Evolutionary conservation across 2,797 vertebrate species (phyloP), one percentile per base, ranked within the genome.

Genomic region (Salarias fasciatus): DNA sequence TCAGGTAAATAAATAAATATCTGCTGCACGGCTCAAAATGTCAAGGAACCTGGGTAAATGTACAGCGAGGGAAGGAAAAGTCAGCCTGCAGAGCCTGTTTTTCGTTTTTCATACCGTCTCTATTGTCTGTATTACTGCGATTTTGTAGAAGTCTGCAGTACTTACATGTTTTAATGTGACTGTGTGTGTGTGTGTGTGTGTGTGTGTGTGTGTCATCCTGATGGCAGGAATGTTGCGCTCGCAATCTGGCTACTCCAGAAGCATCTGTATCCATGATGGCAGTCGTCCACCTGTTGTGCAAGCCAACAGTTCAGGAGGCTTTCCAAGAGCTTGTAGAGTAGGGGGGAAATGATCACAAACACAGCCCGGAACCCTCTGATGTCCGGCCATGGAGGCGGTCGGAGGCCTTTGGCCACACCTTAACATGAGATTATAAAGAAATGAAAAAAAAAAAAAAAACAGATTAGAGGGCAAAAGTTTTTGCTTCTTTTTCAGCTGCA

Each of bases 1-100:
- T 53, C 72, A 72, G 62, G 28, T 62, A 74, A 82, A 77, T 80
- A 55, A 86, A 84, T 80, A 77, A 85, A 87, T 86, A 87, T 90
- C 52, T 89, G 79, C 81, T 83, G 79, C 31, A 42, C 64, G 18
- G 59, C 83, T 86, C 69, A 74, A 83, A 87, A 86, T 87, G 84
- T 86, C 86, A 86, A 40, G 35, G 37, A 77, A 72, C 51, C 52
- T 78, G 75, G 81, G 82, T 69, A 72, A 77, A 84, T 72, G 64
- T 71, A 69, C 63, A 79, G 63, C 46, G 60, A 56, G 56, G 56
- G 54, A 69, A 69, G 46, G 53, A 56, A 46, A 47, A 61, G 42
- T 51, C 52, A 58, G 29, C 73, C 53, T 86, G 82, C 79, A 65
- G 50, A 76, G 51, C 69, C 46, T 48, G 72, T 82, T 60, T 55